Base-by-base conservation (phyloP, 2,113 vertebrate species). In the Tenebrosternarchus preto region DNA sequence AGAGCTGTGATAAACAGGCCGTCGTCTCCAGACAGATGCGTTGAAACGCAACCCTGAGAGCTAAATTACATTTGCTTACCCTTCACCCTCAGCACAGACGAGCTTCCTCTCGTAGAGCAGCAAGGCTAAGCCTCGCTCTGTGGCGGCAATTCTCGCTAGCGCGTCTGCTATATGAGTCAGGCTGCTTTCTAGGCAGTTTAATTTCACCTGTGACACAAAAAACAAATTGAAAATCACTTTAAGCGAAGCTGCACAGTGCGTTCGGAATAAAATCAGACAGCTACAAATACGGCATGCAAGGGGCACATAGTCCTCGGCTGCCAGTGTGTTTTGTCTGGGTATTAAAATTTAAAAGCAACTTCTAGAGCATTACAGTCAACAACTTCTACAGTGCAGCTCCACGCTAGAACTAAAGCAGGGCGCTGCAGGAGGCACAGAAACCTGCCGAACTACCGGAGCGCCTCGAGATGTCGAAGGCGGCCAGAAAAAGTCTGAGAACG, bases 131-230 rank as follows among this genome's bases (percentile, higher is more conserved):
- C 98, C 97, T 88, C 92, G 90, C 82, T 96, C 95, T 0, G 91
- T 93, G 88, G 93, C 92, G 57, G 95, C 95, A 80, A 99, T 94
- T 80, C 94, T 95, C 83, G 94, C 93, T 88, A 99, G 92, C 82
- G 95, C 90, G 88, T 97, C 95, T 64, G 96, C 96, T 80, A 95
- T 86, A 76, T 95, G 92, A 85, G 91, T 94, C 88, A 98, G 88
- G 27, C 95, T 92, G 16, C 84, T 90, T 90, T 93, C 95, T 57
- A 93, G 91, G 82, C 87, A 94, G 80, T 92, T 91, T 83, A 95
- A 80, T 90, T 87, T 79, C 24, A 82, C 66, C 97, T 99, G 85
- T 60, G 22, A 73, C 67, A 71, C 33, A 81, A 73, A n/a, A 84
- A 78, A 81, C 66, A 72, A 76, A 84, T 76, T 61, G 63, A 57